Percentiles rank a stretch among this genome's conserved stretches.
Evolutionary conservation across 30 jellyfish, hydroid and myxozoan genomes (phyloP).

Genomic region (Catostylus mosaicus): DNA sequence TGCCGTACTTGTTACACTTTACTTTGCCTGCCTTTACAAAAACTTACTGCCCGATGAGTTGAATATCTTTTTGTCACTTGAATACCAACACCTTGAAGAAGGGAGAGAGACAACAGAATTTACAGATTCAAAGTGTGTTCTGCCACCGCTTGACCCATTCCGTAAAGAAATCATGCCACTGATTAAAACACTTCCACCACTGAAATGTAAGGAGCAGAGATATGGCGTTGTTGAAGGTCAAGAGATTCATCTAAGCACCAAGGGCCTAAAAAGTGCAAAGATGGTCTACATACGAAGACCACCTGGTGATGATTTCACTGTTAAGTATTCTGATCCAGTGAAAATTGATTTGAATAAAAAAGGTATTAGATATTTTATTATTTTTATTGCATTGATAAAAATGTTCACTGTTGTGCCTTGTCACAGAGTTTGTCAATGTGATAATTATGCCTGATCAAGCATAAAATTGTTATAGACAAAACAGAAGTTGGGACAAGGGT

Average conservation of each 20-base stretch:
- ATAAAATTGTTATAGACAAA: too few species aligned
- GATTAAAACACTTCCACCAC: constrained; percentile 7
- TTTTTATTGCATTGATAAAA: neutral
- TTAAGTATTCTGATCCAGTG: neutral
- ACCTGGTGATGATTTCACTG: constrained; percentile 15
- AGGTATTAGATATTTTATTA: neutral
- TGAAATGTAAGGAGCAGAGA: constrained; percentile 19
- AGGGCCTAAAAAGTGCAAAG: constrained; percentile 12
- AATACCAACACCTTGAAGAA: constrained; percentile 16
- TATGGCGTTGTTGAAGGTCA: constrained; percentile 14
- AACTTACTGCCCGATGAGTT: neutral
- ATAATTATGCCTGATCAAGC: too few species aligned
- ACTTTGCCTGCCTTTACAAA: neutral
- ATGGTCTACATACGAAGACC: constrained; percentile 22
- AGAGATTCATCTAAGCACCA: constrained; percentile 8
- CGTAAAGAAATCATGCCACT: constrained; percentile 15
- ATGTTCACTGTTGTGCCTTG: neutral
- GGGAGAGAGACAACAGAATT: constrained; percentile 36
- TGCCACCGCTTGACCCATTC: constrained; percentile 44
- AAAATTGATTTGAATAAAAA: constrained; percentile 1
- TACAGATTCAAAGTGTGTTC: constrained; percentile 25
- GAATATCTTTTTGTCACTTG: neutral
- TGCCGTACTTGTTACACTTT: neutral
- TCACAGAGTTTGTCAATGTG: too few species aligned
- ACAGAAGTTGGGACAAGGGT: too few species aligned